These are phyloP conservation scores for Magallana ariakensis DNA, from an alignment of 1,140 invertebrate species.

Conservation along the genomic window DNA sequence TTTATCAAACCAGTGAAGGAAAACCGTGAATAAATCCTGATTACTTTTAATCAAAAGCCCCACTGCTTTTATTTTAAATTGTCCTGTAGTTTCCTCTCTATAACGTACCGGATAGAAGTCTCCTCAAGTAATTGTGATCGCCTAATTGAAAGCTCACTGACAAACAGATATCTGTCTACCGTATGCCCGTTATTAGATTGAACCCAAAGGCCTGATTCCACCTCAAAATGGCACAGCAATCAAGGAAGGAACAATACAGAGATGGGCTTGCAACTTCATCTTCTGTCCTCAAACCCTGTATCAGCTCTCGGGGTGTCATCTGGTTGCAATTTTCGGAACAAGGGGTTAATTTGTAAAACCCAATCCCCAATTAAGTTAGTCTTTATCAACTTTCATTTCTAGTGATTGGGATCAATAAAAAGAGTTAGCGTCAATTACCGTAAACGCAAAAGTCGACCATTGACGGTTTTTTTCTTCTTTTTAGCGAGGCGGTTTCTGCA, in stretches of 20 bases:
- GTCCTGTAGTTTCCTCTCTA: no score
- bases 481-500: not conserved
- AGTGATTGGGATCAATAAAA: conserved; percentile 21
- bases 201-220: conserved; percentile 6
- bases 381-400: conserved; percentile 10
- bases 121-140: conserved; percentile 2
- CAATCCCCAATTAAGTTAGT: conserved; percentile 29
- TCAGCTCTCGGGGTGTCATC: conserved; percentile 17
- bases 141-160: conserved; percentile 13
- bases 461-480: not conserved
- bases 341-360: conserved; percentile 34
- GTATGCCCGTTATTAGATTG: conserved; percentile 3
- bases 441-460: conserved; percentile 27
- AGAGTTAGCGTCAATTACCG: conserved; percentile 13
- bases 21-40: no score
- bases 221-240: conserved; percentile 29
- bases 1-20: no score
- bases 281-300: conserved; percentile 6
- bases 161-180: not conserved
- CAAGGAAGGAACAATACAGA: conserved; percentile 4
- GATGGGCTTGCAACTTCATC: conserved; percentile 17
- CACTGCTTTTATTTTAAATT: no score
- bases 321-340: conserved; percentile 30
- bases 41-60: no score
- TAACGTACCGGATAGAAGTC: conserved; percentile 3